Evolutionary conservation across 1,140 invertebrate genomes (phyloP).

Genomic region (Bombus confusus): DNA sequence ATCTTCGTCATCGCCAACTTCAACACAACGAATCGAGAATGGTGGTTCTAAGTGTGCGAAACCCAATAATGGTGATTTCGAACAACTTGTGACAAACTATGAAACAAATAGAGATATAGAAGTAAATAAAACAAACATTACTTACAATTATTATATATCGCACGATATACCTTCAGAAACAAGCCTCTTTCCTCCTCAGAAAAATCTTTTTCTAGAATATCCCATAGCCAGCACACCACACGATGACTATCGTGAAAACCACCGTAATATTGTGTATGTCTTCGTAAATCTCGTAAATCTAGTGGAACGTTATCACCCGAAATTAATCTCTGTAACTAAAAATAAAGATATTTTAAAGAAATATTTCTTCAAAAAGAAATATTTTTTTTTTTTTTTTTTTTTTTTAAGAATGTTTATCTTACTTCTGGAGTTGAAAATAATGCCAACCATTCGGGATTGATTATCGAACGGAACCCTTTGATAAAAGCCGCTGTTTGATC

Average conservation of each 20-base stretch:
- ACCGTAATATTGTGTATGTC: conserved; percentile 99
- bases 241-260: conserved; percentile 99
- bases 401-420: background rate
- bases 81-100: conserved; percentile 99
- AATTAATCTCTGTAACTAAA: conserved; percentile 92
- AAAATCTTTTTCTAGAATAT: conserved; percentile 98
- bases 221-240: conserved; percentile 99
- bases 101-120: conserved; percentile 54
- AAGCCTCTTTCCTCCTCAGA: conserved; percentile 94
- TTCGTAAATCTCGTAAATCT: conserved; percentile 94
- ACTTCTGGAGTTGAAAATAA: conserved; percentile 99
- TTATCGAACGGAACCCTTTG: conserved; percentile 96
- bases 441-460: conserved; percentile 97
- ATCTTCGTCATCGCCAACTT: conserved; percentile 99
- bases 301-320: conserved; percentile 95
- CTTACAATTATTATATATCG: too few species aligned
- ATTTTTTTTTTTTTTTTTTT: too few species aligned
- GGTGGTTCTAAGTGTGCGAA: conserved; percentile 99
- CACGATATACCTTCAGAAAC: conserved; percentile 91
- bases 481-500: conserved; percentile 98
- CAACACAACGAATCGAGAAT: conserved; percentile 99
- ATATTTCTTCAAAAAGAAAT: too few species aligned
- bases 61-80: conserved; percentile 97
- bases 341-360: conserved; percentile 17
- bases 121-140: background rate